Conservation (phyloP, 2,113 vertebrate species). For the Cromileptes altivelis region DNA sequence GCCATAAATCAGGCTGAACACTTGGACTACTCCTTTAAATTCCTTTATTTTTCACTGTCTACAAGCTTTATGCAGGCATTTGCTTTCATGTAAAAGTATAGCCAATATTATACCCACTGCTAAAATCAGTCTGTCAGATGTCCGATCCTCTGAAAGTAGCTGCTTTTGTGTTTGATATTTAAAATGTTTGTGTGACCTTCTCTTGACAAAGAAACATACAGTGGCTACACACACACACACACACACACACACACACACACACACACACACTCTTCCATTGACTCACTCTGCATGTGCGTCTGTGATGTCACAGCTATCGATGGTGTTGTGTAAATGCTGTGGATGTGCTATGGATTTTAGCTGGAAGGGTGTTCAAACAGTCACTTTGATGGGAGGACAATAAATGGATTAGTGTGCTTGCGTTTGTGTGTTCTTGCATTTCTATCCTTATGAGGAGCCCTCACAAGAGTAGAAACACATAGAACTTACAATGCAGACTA, state of each 20-base stretch:
- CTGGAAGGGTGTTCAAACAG: conserved; percentile 49
- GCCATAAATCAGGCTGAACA: too few relatives aligned
- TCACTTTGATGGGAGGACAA: conserved; percentile 41
- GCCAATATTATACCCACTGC: background rate
- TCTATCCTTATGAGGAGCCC: background rate
- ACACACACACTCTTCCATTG: background rate
- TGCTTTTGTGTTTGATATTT: background rate
- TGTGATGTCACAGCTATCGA: conserved; percentile 47
- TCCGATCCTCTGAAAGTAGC: background rate
- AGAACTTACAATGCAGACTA: background rate
- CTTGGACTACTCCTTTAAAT: too few relatives aligned
- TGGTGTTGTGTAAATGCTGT: conserved; percentile 27
- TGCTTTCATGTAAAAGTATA: background rate
- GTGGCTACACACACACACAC: background rate
- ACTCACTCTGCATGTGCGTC: conserved; percentile 12
- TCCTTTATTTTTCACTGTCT: too few relatives aligned
- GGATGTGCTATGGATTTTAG: conserved; percentile 63
- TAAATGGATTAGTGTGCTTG: background rate
- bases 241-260: background rate
- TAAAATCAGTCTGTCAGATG: background rate
- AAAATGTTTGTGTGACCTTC: conserved; percentile 11
- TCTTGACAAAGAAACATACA: background rate
- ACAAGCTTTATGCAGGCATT: too few relatives aligned
- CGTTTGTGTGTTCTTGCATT: conserved; percentile 10
- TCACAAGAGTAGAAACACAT: background rate